Conservation (phyloP, 1,140 invertebrate species). For the Phthorimaea operculella region DNA sequence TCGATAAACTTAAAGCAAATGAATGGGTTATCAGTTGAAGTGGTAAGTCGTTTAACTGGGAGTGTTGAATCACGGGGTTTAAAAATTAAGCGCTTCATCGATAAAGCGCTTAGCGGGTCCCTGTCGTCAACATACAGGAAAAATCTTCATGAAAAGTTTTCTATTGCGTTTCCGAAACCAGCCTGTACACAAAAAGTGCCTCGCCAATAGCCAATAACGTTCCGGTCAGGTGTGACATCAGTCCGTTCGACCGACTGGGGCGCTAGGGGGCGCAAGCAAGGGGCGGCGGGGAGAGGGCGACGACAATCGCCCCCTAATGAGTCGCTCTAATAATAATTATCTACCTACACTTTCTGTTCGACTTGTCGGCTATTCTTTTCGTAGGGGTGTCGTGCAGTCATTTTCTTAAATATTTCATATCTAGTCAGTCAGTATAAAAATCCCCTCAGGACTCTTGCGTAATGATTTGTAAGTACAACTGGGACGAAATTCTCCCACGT, state of each 20-base stretch:
- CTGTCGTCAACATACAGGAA: neutral
- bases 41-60: too few species aligned
- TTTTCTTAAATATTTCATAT: too few species aligned
- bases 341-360: slow-evolving; percentile 61
- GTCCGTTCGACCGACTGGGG: slow-evolving; percentile 16
- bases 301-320: slow-evolving; percentile 63
- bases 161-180: slow-evolving; percentile 14
- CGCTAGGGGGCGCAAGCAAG: slow-evolving; percentile 5
- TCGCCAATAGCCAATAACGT: slow-evolving; percentile 45
- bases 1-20: too few species aligned
- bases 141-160: neutral
- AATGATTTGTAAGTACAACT: too few species aligned
- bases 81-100: too few species aligned
- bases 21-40: too few species aligned
- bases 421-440: too few species aligned
- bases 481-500: too few species aligned
- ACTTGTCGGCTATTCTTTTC: slow-evolving; percentile 37
- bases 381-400: slow-evolving; percentile 28
- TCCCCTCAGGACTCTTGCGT: too few species aligned
- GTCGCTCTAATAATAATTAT: slow-evolving; percentile 62
- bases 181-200: slow-evolving; percentile 37
- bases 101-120: too few species aligned
- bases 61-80: too few species aligned
- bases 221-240: slow-evolving; percentile 48
- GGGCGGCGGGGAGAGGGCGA: slow-evolving; percentile 17